Evolutionary conservation across 2,888 invertebrate genomes (phyloP).

Genomic region (Marasmarcha lunaedactyla): DNA sequence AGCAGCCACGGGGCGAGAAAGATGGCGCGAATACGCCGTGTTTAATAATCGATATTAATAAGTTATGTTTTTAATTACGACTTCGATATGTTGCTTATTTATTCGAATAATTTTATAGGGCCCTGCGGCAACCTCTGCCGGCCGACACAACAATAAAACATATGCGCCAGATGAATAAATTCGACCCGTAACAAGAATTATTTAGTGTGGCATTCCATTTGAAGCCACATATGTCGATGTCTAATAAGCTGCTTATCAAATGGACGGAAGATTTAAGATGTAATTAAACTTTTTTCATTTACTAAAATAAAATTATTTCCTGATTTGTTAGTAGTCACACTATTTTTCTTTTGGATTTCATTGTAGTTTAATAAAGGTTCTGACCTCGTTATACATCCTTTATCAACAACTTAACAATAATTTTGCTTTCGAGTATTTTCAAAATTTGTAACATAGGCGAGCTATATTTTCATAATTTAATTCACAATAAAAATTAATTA

Average conservation of each 20-base stretch:
- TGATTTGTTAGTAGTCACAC: no score
- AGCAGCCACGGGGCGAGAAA: slow-evolving; percentile 1
- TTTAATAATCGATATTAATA: slow-evolving; percentile 66
- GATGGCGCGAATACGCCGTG: slow-evolving; percentile 56
- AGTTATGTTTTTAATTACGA: slow-evolving; percentile 68
- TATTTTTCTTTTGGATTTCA: no score
- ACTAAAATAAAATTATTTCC: neutral
- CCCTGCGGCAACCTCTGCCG: slow-evolving; percentile 49
- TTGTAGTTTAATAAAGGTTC: no score
- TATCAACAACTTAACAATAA: no score
- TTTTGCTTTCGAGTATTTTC: no score
- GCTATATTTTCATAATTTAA: no score
- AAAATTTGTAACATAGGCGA: no score
- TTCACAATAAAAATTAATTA: no score
- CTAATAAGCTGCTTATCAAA: slow-evolving; percentile 22
- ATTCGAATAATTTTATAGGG: slow-evolving; percentile 66
- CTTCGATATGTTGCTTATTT: slow-evolving; percentile 55
- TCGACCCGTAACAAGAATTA: slow-evolving; percentile 62
- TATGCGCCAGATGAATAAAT: slow-evolving; percentile 58
- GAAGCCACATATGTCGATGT: slow-evolving; percentile 26
- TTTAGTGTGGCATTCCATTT: slow-evolving; percentile 46
- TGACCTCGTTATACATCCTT: no score
- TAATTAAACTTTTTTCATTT: neutral
- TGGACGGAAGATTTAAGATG: neutral
- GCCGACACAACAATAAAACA: slow-evolving; percentile 53